Evolutionary conservation across 2,113 vertebrate species (phyloP).

Genomic region (Tupaia chinensis): DNA sequence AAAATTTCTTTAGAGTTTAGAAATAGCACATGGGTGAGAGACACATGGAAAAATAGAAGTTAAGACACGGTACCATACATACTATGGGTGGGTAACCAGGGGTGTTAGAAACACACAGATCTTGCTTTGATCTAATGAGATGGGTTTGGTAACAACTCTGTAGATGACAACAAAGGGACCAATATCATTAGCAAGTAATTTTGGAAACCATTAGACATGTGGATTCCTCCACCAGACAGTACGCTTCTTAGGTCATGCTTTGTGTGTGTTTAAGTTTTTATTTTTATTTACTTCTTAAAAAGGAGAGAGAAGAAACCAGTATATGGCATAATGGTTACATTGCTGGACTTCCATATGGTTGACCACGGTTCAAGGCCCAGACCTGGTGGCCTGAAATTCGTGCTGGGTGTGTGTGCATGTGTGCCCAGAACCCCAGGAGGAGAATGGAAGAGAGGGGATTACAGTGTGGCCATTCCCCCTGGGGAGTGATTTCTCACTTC

Average conservation of each 20-base stretch:
- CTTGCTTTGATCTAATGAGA: background rate
- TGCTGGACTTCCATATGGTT: too few species aligned
- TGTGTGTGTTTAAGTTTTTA: background rate
- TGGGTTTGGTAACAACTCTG: background rate
- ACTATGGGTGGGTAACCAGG: background rate
- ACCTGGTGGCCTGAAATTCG: too few species aligned
- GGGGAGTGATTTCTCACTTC: too few species aligned
- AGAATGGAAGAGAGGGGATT: too few species aligned
- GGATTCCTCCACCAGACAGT: background rate
- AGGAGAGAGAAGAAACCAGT: too few species aligned
- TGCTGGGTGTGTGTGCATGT: too few species aligned
- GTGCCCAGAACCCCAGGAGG: too few species aligned
- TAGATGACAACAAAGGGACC: background rate
- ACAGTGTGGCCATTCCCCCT: too few species aligned
- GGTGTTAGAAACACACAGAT: background rate
- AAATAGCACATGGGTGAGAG: background rate
- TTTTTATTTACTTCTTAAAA: too few species aligned
- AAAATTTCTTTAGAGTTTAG: background rate
- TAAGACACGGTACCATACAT: background rate
- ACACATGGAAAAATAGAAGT: constrained; percentile 18
- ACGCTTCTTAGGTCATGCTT: background rate
- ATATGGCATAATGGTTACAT: too few species aligned
- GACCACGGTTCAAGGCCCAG: too few species aligned
- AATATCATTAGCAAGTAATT: constrained; percentile 7
- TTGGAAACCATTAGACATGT: background rate